Evolutionary conservation across 1,140 invertebrate genomes (phyloP).

Genomic region (Bombus confusus): DNA sequence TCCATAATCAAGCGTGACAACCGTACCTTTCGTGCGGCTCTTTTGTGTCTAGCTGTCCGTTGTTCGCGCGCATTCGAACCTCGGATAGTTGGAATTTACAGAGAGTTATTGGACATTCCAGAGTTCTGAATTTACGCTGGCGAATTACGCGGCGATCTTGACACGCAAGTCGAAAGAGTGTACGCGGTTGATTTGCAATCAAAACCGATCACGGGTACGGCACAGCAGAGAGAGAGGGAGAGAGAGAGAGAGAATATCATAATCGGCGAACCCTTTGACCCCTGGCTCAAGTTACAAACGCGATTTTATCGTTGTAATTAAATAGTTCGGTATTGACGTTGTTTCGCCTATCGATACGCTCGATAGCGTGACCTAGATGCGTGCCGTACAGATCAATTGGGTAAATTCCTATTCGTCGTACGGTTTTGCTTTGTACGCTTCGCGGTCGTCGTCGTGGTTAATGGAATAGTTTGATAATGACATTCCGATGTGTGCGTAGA

Average conservation of each 20-base stretch:
- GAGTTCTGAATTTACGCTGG: background rate
- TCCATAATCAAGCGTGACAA: background rate
- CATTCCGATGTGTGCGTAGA: background rate
- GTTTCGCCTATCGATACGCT: background rate
- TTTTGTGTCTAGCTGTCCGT: background rate
- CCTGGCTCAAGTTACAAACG: background rate
- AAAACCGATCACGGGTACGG: background rate
- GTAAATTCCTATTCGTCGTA: slow-evolving; percentile 2
- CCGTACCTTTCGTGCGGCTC: background rate
- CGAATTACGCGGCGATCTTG: background rate
- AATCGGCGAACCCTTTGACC: background rate
- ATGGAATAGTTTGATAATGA: slow-evolving; percentile 31
- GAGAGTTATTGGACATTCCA: background rate
- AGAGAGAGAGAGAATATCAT: background rate
- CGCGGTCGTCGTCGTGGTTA: background rate
- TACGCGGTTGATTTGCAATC: background rate
- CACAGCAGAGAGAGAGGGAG: too few species aligned
- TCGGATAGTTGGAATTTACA: background rate
- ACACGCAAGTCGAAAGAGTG: background rate
- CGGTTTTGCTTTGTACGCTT: background rate
- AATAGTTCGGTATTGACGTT: background rate
- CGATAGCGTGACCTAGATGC: slow-evolving; percentile 12
- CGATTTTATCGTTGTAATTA: slow-evolving; percentile 10
- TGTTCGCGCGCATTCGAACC: background rate
- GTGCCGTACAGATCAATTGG: background rate